These are phyloP conservation scores for Xyrichtys novacula DNA, from an alignment of 2,797 vertebrate genomes.

Conservation along the genomic window DNA sequence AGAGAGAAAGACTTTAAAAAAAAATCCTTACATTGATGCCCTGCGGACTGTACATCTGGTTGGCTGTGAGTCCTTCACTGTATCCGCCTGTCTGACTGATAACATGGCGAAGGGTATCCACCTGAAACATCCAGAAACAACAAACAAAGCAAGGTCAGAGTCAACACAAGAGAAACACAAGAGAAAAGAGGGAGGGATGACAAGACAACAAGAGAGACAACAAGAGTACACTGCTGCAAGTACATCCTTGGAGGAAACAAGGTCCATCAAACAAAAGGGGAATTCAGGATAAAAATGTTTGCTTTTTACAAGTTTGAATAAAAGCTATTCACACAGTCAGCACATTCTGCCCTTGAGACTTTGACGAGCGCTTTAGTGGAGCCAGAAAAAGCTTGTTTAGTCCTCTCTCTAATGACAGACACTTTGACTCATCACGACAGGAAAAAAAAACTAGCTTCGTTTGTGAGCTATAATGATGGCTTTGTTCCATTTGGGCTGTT, in stretches of 20 bases:
- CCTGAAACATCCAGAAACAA: conserved; percentile 87
- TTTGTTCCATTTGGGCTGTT: conserved; percentile 7
- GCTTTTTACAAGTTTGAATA: conserved; percentile 17
- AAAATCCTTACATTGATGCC: conserved; percentile 95
- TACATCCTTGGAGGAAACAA: conserved; percentile 36
- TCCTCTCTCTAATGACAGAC: background rate
- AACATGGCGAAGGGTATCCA: conserved; percentile 99
- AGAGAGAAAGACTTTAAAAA: conserved; percentile 69
- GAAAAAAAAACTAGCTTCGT: background rate
- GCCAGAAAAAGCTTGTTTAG: background rate
- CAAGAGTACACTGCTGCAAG: conserved; percentile 37
- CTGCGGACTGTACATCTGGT: conserved; percentile 99
- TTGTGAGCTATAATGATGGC: background rate
- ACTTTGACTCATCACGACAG: conserved; percentile 1
- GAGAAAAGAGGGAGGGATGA: conserved; percentile 48
- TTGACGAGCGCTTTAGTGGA: background rate
- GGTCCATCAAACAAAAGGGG: conserved; percentile 28
- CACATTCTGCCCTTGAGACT: conserved; percentile 25
- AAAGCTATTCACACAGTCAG: conserved; percentile 23
- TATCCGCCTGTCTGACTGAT: conserved; percentile 99
- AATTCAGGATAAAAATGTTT: conserved; percentile 15
- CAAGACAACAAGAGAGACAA: conserved; percentile 59
- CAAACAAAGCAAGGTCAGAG: conserved; percentile 84
- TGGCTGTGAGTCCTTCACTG: conserved; percentile 98
- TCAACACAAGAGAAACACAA: conserved; percentile 33